Evolutionary conservation across 2,113 vertebrate species (phyloP), one percentile per base, ranked within the genome.

Genomic region (Dendrocopos noguchii): DNA sequence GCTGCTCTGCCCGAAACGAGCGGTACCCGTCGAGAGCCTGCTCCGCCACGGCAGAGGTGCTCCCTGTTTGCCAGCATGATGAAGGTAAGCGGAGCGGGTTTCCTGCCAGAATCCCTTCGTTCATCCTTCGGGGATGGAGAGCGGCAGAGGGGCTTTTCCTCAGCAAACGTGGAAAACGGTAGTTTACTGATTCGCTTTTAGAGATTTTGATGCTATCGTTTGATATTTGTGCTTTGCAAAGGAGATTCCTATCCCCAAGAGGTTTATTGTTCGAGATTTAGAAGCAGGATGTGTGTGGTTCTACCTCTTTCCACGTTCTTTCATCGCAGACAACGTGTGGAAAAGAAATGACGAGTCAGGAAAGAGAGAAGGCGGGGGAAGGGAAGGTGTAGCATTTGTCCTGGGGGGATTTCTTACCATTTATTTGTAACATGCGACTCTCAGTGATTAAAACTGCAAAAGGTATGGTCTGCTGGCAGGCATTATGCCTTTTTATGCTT

Each of bases 81-180:
- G 15, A 78, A 96, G 96, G 96, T 97, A 91, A 91, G 65, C 20
- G 31, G 50, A 7, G 50, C 6, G 21, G 13, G 12, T 31, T 44
- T 42, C 42, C 57, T 63, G 68, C 77, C 33, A 1, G 0, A 3
- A n/a, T 4, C 14, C n/a, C 0, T 14, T 13, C 55, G 19, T 9
- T 81, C 78, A 19, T 85, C 91, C 82, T 18, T 17, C 21, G 42
- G 39, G 67, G 24, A 21, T 70, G 84, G 34, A 17, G 61, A 21
- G 67, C 2, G 2, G 34, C 50, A 1, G 17, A 2, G 64, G 17
- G 68, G 19, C 42, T 63, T 39, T 33, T 29, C 73, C 21, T 21
- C 3, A 44, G 64, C 28, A 3, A 12, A 5, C 29, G 7, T 9
- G 77, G 64, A 19, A 17, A 16, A 20, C 44, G 14, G 33, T 7